These are phyloP conservation scores for Drosophila kokeensis DNA, from an alignment of 2,888 invertebrate species.

Conservation along the genomic window DNA sequence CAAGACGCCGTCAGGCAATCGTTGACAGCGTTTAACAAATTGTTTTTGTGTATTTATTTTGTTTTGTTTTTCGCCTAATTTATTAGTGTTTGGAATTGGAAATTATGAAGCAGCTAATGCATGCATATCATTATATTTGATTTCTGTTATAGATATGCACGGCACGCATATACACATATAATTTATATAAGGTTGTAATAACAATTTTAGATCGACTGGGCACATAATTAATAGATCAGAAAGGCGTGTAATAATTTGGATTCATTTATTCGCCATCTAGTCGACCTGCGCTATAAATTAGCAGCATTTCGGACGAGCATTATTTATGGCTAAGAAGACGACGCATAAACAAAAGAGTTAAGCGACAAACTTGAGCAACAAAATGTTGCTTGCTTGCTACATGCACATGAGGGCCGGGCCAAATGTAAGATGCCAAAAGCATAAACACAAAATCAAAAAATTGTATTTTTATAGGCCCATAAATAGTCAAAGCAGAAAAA, in stretches of 20 bases:
- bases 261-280: conserved; percentile 53
- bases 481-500: conserved; percentile 50
- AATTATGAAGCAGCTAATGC: conserved; percentile 21
- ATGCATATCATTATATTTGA: conserved; percentile 36
- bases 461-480: conserved; percentile 62
- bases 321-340: conserved; percentile 54
- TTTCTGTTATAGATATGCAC: conserved; percentile 35
- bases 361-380: conserved; percentile 61
- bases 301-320: conserved; percentile 34
- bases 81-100: conserved; percentile 18
- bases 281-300: conserved; percentile 55
- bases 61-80: conserved; percentile 7
- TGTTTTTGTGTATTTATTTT: conserved; percentile 17
- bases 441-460: conserved; percentile 35
- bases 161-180: conserved; percentile 20
- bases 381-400: conserved; percentile 36
- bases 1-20: conserved; percentile 35
- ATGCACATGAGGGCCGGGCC: conserved; percentile 64
- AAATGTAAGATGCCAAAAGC: conserved; percentile 20
- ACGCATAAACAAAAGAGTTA: conserved; percentile 71
- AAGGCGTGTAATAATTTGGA: conserved; percentile 32
- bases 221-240: conserved; percentile 52
- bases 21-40: conserved; percentile 65
- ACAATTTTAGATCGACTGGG: conserved; percentile 12
- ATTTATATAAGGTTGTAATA: conserved; percentile 51